Evolutionary conservation across 1,140 invertebrate species (phyloP), one percentile per base, ranked within the genome.

Genomic region (Drosophila biarmipes): DNA sequence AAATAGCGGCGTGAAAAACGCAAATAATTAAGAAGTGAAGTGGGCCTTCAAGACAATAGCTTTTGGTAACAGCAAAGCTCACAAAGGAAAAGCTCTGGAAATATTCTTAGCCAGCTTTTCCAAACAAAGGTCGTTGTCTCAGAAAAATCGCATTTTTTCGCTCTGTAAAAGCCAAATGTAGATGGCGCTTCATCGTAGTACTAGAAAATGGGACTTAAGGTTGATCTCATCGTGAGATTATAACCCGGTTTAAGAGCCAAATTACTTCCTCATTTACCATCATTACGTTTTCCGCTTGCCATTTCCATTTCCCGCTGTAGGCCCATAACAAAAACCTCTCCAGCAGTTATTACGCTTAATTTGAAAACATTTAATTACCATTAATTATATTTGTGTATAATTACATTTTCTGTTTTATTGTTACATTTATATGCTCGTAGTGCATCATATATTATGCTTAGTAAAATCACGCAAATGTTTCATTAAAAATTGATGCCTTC

Each of bases 361-460:
- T 87, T 87, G 74, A 79, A 86, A 86, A 77, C 73, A 77, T 76
- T 77, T 77, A 76, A 77, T 77, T 77, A 77, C 73, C 71, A 82
- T 87, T 82, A 89, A 76, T 82, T 89, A 82, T 87, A 81, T 87
- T 81, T 87, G 75, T 80, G 82, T 86, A 87, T 87, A 87, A 87
- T 87, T 87, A 87, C 82, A 87, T 87, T 78, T 80, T 66, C 59
- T 58, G 59, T 56, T 80, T 80, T 87, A 79, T 76, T 85, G 62
- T 85, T 80, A 79, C 80, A 77, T 75, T 72, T 64, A 77, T 64
- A 64, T 81, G 31, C 63, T 45, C 31, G 29, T 55, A 40, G 53
- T 74, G 57, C 58, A 55, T 67, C 40, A 62, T 80, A 61, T 56
- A 85, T 85, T 78, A 68, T 87, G 81, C 82, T 87, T 78, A 62